phyloP scores from a whole-genome alignment of 2,888 invertebrate genomes.

The Crepidodera aurea region DNA sequence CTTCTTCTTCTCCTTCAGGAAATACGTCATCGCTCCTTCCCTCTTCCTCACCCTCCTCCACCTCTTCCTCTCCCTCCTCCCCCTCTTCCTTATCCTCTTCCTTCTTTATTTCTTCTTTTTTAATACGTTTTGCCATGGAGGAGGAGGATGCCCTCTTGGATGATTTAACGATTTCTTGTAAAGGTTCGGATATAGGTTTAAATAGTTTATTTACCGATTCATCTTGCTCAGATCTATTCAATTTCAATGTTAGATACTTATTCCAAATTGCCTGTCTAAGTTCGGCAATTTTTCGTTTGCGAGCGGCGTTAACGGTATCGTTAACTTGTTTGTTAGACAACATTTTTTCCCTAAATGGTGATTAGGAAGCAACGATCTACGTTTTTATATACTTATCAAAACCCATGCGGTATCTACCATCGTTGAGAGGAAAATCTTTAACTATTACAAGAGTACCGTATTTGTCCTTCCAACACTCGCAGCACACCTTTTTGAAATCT shows the following conservation, averaged over 20 bases:
- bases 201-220: neutral
- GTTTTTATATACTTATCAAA: slow-evolving; percentile 22
- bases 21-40: neutral
- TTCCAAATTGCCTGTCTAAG: neutral
- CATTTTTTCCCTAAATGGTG: no score
- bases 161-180: neutral
- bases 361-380: neutral
- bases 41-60: neutral
- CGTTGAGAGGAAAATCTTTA: slow-evolving; percentile 16
- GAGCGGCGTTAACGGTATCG: no score
- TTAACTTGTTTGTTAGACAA: neutral
- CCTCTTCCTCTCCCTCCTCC: neutral
- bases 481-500: slow-evolving; percentile 16
- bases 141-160: neutral
- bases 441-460: slow-evolving; percentile 7
- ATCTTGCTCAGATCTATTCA: neutral
- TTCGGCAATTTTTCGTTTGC: neutral
- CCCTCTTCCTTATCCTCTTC: neutral
- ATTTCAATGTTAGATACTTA: neutral
- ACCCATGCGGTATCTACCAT: slow-evolving; percentile 20
- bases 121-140: no score
- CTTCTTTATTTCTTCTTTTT: neutral
- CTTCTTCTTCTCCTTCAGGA: neutral
- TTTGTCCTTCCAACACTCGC: slow-evolving; percentile 6
- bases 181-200: neutral